phyloP scores from a whole-genome alignment of 2,888 invertebrate species.

The Cyrtodaria siliqua region DNA sequence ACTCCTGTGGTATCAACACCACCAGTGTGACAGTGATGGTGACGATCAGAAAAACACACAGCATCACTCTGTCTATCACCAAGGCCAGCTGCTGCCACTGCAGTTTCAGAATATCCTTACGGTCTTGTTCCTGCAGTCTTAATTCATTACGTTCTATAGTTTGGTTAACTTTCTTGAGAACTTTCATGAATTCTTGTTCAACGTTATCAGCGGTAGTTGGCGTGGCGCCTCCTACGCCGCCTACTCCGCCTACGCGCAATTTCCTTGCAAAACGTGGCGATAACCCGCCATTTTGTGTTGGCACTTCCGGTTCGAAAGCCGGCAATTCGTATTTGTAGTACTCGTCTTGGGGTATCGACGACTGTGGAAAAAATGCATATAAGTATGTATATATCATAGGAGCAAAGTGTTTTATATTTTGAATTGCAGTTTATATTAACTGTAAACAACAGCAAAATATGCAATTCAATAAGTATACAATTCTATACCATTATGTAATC shows the following conservation, averaged over 20 bases:
- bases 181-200: constrained; percentile 90
- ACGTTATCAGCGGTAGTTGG: constrained; percentile 82
- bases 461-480: too few species aligned
- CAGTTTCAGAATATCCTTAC: constrained; percentile 92
- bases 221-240: constrained; percentile 51
- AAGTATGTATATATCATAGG: constrained; percentile 10
- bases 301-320: constrained; percentile 54
- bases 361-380: constrained; percentile 52
- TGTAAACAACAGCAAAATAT: too few species aligned
- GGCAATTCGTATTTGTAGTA: constrained; percentile 67
- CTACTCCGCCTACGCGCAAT: constrained; percentile 55
- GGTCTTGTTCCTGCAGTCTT: constrained; percentile 92
- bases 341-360: constrained; percentile 64
- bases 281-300: constrained; percentile 78
- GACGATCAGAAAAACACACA: constrained; percentile 86
- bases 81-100: constrained; percentile 92
- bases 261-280: constrained; percentile 72
- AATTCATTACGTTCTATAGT: constrained; percentile 93
- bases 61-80: constrained; percentile 90
- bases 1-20: constrained; percentile 61
- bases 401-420: not conserved
- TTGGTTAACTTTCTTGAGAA: constrained; percentile 90
- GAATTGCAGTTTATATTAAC: not conserved
- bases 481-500: too few species aligned
- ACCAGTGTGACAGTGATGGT: constrained; percentile 68